A percentile compares a stretch with the other conserved stretches of the same genome.
Conservation (phyloP, 2,113 vertebrate genomes). For the Psittacus erithacus region DNA sequence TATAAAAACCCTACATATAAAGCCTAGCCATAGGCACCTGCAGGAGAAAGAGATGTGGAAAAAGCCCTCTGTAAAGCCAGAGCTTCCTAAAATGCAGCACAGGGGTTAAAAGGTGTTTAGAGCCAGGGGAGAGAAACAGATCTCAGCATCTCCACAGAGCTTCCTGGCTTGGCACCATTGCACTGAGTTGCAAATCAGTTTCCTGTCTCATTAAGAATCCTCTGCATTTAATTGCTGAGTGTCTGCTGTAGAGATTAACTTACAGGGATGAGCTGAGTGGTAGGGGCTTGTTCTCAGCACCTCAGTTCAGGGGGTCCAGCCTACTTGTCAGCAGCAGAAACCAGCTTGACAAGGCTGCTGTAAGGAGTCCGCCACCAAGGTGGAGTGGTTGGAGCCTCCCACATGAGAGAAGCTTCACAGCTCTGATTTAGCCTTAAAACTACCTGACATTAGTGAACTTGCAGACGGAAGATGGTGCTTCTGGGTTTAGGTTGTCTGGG, state of each 20-base stretch:
- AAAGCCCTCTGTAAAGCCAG: background rate
- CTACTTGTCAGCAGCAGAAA: background rate
- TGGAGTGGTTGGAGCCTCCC: background rate
- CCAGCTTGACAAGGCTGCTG: background rate
- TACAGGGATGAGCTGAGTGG: background rate
- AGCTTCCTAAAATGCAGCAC: background rate
- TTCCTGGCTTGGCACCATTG: background rate
- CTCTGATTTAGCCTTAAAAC: background rate
- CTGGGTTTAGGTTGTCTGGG: background rate
- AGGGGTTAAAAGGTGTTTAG: background rate
- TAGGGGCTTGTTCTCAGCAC: background rate
- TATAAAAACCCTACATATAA: background rate
- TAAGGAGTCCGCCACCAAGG: background rate
- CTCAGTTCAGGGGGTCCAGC: background rate
- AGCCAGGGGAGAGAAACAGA: background rate
- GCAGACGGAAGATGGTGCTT: accelerated
- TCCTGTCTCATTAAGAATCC: background rate
- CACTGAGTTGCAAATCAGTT: background rate
- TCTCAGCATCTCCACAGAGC: background rate
- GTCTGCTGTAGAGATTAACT: background rate
- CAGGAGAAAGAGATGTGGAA: background rate
- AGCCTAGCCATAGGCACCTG: background rate
- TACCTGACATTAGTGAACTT: background rate
- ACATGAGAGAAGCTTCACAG: background rate
- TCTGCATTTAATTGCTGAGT: background rate